Base-by-base conservation (phyloP, 2,888 invertebrate genomes). In the Aporophyla lueneburgensis region DNA sequence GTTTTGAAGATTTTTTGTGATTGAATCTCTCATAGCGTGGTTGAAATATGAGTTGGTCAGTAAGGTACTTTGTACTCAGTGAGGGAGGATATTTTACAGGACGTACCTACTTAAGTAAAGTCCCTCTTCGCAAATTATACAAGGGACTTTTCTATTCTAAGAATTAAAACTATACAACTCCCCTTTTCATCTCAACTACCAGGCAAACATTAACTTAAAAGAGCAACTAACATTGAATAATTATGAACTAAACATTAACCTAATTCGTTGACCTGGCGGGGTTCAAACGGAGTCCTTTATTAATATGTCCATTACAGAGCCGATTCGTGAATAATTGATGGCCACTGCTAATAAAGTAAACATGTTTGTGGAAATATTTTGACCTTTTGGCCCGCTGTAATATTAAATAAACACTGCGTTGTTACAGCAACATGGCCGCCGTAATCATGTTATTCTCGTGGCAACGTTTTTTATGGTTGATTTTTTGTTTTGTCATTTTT, bases 301-400 rank as follows among this genome's bases (percentile, higher is more conserved):
- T 81, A 86, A 81, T 76, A 85, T 69, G 61, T 84, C 74, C 71
- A 79, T 80, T 74, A 68, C 71, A 43, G 58, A 72, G 73, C 54
- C 69, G 70, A 83, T 79, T 79, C 68, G 73, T 86, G 54, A 80
- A 85, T 83, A 86, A 80, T 78, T 87, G 78, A 86, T 77, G 59
- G 59, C 40, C 19, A 49, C n/a, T 72, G 69, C 51, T 81, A 72
- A 85, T 79, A 83, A 71, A 78, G 71, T 76, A 74, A 74, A 78
- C 71, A 63, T 63, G 71, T 62, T 68, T 71, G 80, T 74, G 68
- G 59, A 72, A 72, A 68, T 83, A 76, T 83, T 80, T 76, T 73
- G 59, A 71, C 78, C 74, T 82, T 82, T 83, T 67, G 62, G 49
- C 58, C 51, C 46, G 56, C 54, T 59, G 63, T 70, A 70, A 75